Conservation (phyloP, 2,888 invertebrate species). For the Spialia ferax region DNA sequence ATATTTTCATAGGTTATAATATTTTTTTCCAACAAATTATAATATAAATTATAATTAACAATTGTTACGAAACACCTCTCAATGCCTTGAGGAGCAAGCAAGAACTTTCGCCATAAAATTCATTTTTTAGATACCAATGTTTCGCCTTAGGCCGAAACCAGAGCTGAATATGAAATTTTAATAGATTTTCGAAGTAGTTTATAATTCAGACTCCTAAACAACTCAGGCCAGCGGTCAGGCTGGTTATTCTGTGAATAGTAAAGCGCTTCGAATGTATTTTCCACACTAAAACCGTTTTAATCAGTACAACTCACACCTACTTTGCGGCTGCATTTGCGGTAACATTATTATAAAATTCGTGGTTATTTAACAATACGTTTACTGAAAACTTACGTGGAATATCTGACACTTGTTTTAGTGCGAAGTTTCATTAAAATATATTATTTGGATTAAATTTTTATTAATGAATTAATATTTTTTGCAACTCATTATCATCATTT, state of each 20-base stretch:
- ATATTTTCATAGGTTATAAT: too few species aligned
- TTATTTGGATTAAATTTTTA: too few species aligned
- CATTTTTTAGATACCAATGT: neutral
- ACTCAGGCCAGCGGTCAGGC: slow-evolving; percentile 6
- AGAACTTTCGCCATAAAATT: too few species aligned
- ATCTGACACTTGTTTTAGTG: neutral
- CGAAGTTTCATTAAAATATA: neutral
- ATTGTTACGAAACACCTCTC: too few species aligned
- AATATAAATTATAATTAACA: too few species aligned
- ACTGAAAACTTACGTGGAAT: slow-evolving; percentile 10
- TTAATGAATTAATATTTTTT: too few species aligned
- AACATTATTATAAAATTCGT: slow-evolving; percentile 18
- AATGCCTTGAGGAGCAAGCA: too few species aligned
- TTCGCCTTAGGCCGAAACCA: neutral
- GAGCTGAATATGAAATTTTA: neutral
- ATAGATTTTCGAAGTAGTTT: neutral
- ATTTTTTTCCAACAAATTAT: too few species aligned
- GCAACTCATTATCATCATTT: too few species aligned
- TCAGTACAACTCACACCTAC: slow-evolving; percentile 36
- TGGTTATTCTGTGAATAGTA: slow-evolving; percentile 16
- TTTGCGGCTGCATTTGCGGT: slow-evolving; percentile 29
- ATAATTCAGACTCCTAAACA: slow-evolving; percentile 6
- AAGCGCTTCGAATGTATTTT: slow-evolving; percentile 21
- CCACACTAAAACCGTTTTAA: slow-evolving; percentile 24
- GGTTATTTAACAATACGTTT: slow-evolving; percentile 27